phyloP scores from a whole-genome alignment of 2,113 vertebrate genomes.

The human region GRCh38 chr7:138964501-138965000 shows the following conservation, averaged over 20 bases:
- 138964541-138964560: not conserved
- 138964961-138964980: too few species aligned
- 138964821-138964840: not conserved
- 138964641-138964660: conserved; percentile 33
- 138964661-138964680: not conserved
- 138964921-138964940: not conserved
- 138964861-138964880: conserved; percentile 48
- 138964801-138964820: conserved; percentile 60
- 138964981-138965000: too few species aligned
- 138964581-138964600: not conserved
- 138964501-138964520: not conserved
- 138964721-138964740: not conserved
- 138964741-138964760: not conserved
- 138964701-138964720: not conserved
- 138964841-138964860: conserved; percentile 25
- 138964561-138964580: not conserved
- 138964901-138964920: conserved; percentile 13
- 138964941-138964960: not conserved
- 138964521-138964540: not conserved
- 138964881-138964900: conserved; percentile 34
- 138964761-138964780: conserved; percentile 36
- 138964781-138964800: not conserved
- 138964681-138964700: not conserved
- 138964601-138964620: not conserved
- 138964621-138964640: not conserved